A percentile compares a stretch with the other conserved stretches of the same genome.
phyloP scores from a whole-genome alignment of 2,797 vertebrate genomes.

The Enteromius thamalakanensis region DNA sequence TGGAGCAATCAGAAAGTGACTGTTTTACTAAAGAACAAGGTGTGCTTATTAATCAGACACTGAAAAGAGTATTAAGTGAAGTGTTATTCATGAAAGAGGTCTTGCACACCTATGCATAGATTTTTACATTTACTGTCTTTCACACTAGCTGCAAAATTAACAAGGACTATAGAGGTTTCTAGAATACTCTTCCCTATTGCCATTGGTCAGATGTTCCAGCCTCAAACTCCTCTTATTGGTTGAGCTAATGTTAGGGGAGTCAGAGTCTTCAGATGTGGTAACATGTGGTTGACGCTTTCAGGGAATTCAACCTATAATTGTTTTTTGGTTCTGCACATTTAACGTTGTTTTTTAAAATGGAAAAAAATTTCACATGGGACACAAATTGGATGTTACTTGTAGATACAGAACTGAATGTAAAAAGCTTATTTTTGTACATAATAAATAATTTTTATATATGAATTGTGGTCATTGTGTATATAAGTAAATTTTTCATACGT shows the following conservation, averaged over 20 bases:
- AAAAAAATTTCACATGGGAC: not conserved
- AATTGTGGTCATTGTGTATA: not conserved
- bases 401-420: not conserved
- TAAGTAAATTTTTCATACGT: not conserved
- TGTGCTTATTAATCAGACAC: not conserved
- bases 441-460: not conserved
- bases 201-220: not conserved
- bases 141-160: not conserved
- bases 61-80: not conserved
- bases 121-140: not conserved
- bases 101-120: not conserved
- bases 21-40: not conserved
- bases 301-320: not conserved
- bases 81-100: not conserved
- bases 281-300: not conserved
- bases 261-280: not conserved
- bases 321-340: not conserved
- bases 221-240: not conserved
- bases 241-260: not conserved
- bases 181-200: not conserved
- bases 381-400: not conserved
- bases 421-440: constrained; percentile 14
- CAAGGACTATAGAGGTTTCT: not conserved
- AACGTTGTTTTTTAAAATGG: not conserved
- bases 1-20: not conserved